Evolutionary conservation across 1,140 invertebrate species (phyloP).

Genomic region (Rhagoletis zephyria): DNA sequence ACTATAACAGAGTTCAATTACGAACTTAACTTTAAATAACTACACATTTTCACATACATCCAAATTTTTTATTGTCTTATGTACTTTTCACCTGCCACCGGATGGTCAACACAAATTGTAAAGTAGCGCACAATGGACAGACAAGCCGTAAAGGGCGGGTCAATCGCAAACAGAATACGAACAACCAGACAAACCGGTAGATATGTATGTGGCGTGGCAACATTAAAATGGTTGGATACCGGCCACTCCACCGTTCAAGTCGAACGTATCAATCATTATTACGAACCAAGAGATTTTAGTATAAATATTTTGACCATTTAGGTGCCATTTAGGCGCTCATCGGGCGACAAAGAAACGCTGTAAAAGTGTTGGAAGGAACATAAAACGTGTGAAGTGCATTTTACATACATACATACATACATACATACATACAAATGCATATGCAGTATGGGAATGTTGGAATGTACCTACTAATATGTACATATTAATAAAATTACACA

Average conservation of each 20-base stretch:
- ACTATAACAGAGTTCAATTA: neutral
- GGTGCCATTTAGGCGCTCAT: neutral
- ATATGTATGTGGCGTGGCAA: too few species aligned
- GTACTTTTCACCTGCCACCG: conserved; percentile 34
- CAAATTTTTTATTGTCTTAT: neutral
- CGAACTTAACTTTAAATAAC: too few species aligned
- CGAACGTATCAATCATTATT: conserved; percentile 34
- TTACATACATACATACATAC: neutral
- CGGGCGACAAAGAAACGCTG: neutral
- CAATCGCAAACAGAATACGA: neutral
- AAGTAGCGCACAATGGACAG: neutral
- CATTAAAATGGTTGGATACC: neutral
- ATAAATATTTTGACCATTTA: neutral
- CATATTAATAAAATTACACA: too few species aligned
- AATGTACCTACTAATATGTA: too few species aligned
- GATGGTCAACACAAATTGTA: conserved; percentile 25
- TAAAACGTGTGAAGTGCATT: neutral
- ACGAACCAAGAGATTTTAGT: neutral
- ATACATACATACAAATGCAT: neutral
- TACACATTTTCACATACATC: too few species aligned
- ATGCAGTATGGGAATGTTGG: neutral
- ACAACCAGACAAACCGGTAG: neutral
- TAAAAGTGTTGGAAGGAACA: neutral
- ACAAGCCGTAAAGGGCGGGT: neutral
- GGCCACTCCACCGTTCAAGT: neutral